A percentile compares a stretch with the other conserved stretches of the same genome.
These are phyloP conservation scores for Microtus montanus DNA, from an alignment of 2,113 vertebrate species.

Conservation along the genomic window DNA sequence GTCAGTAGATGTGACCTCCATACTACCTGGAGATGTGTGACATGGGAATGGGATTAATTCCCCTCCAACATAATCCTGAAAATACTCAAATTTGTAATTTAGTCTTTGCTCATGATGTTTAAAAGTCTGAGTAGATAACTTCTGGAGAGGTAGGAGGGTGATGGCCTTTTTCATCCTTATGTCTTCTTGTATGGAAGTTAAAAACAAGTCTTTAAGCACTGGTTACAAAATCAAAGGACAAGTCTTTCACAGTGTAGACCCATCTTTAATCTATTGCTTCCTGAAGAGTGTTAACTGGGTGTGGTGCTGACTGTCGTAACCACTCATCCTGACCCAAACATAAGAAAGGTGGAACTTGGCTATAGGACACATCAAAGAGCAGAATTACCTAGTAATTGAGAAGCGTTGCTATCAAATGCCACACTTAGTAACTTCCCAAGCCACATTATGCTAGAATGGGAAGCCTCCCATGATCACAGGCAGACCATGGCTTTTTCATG, in stretches of 20 bases:
- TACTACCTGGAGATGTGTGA: neutral
- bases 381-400: neutral
- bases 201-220: neutral
- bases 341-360: neutral
- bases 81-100: neutral
- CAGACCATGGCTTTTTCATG: neutral
- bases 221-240: neutral
- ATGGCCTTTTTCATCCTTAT: neutral
- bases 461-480: neutral
- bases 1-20: neutral
- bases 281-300: neutral
- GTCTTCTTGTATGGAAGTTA: neutral
- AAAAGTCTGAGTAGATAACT: neutral
- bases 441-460: no score
- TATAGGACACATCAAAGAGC: neutral
- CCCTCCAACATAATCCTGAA: neutral
- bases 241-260: neutral
- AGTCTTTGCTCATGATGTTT: neutral
- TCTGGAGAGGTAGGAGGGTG: neutral
- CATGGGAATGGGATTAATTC: neutral
- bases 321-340: neutral
- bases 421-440: neutral
- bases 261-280: neutral
- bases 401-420: neutral
- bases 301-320: neutral